These are phyloP conservation scores for Apodemia zela DNA, from an alignment of 2,888 invertebrate genomes.

Conservation along the genomic window DNA sequence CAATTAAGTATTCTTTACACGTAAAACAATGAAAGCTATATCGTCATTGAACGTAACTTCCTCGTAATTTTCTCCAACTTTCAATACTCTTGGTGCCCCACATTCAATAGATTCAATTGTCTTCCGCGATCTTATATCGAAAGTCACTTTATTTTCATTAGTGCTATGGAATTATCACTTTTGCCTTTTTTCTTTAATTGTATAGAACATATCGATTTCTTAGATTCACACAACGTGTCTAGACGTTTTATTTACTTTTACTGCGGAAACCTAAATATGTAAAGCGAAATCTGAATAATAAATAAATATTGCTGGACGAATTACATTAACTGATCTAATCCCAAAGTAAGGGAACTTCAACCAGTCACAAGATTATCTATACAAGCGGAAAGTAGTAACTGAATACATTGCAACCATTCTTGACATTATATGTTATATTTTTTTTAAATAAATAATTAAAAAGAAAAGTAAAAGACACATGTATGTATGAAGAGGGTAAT, in stretches of 20 bases:
- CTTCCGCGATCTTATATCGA: conserved; percentile 4
- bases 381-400: no score
- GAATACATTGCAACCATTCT: no score
- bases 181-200: neutral
- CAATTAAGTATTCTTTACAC: neutral
- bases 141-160: neutral
- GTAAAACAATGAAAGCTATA: conserved; percentile 4
- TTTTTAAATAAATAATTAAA: no score
- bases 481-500: no score
- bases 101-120: conserved; percentile 7
- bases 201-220: conserved; percentile 1
- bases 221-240: neutral
- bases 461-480: no score
- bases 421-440: no score
- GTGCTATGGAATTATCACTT: neutral
- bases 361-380: no score
- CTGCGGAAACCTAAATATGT: neutral
- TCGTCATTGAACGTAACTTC: conserved; percentile 2
- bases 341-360: no score
- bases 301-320: no score
- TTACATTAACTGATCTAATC: no score
- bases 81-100: neutral
- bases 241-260: neutral
- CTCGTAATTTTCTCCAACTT: conserved; percentile 3
- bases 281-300: no score